phyloP scores from a whole-genome alignment of 92 coral and sea anemone genomes.

The Isaurus tuberculatus region DNA sequence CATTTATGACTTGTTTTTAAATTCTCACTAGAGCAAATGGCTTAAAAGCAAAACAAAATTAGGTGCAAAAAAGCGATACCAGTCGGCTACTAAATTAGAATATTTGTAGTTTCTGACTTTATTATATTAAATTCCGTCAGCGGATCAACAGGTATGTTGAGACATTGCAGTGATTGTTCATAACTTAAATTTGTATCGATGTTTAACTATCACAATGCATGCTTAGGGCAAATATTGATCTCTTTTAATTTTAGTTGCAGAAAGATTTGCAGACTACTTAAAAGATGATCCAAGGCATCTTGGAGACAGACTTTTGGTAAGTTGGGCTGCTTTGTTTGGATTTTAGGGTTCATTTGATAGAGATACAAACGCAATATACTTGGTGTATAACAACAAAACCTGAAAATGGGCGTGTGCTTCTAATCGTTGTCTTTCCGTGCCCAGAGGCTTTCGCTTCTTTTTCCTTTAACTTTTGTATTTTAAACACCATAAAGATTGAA shows the following conservation, averaged over 20 bases:
- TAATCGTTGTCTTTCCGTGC: no score
- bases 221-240: background rate
- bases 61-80: background rate
- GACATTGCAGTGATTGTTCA: constrained; percentile 22
- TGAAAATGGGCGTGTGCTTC: no score
- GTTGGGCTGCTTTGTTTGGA: constrained; percentile 3
- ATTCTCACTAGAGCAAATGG: background rate
- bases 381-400: no score
- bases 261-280: background rate
- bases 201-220: constrained; percentile 2
- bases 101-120: background rate
- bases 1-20: background rate
- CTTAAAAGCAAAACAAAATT: background rate
- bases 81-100: background rate
- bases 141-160: background rate
- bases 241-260: constrained; percentile 26
- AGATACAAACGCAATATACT: no score
- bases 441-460: no score
- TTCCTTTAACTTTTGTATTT: no score
- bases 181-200: constrained; percentile 10
- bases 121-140: constrained; percentile 18
- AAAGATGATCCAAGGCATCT: constrained; percentile 8
- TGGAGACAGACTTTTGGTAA: constrained; percentile 23
- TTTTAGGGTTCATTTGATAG: constrained; percentile 23
- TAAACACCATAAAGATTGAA: no score